Conservation (phyloP, 2,797 vertebrate genomes). For the Harpagifer antarcticus region DNA sequence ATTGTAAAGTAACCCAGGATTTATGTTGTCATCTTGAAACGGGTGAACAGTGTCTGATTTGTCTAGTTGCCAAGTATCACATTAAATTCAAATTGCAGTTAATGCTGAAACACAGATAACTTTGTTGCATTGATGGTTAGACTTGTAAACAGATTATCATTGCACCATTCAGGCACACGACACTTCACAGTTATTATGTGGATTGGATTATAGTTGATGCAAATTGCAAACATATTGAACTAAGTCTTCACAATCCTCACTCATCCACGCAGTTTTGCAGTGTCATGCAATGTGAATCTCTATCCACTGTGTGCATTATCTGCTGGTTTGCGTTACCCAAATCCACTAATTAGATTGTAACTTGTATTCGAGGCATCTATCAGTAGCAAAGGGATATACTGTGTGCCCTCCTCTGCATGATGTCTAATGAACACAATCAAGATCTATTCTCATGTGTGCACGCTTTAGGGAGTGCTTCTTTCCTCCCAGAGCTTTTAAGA, state of each 20-base stretch:
- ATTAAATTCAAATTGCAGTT: not conserved
- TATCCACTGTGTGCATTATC: not conserved
- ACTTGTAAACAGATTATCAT: not conserved
- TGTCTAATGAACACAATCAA: conserved; percentile 21
- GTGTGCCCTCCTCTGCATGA: conserved; percentile 13
- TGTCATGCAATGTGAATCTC: not conserved
- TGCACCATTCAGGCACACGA: not conserved
- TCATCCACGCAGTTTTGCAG: not conserved
- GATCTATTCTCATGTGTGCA: not conserved
- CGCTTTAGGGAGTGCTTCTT: not conserved
- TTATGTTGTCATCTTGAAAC: not conserved
- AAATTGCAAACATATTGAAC: not conserved
- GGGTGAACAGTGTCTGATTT: not conserved
- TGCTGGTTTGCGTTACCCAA: not conserved
- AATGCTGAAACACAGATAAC: not conserved
- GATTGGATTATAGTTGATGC: conserved; percentile 17
- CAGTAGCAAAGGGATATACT: not conserved
- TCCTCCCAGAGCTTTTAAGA: not conserved
- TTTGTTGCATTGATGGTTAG: conserved; percentile 11
- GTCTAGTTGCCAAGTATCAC: not conserved
- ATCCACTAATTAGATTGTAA: not conserved
- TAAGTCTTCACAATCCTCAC: not conserved
- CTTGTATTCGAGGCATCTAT: conserved; percentile 2
- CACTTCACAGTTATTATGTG: not conserved
- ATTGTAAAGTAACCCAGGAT: conserved; percentile 6